phyloP scores from a whole-genome alignment of 2,888 invertebrate species.

The Campaea margaritaria region DNA sequence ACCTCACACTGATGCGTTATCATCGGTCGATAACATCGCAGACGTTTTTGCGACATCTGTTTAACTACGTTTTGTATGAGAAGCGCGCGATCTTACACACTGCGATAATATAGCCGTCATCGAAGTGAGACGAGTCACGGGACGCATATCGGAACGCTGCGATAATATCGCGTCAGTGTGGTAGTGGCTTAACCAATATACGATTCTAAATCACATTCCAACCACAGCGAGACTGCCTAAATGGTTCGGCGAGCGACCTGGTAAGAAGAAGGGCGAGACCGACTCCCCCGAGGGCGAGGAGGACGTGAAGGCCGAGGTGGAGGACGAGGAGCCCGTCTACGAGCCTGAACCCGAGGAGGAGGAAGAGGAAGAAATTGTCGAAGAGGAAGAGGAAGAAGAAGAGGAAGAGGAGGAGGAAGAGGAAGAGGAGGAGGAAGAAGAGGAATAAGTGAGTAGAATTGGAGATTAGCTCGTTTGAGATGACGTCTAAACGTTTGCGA shows the following conservation, averaged over 20 bases:
- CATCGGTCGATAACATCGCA: no score
- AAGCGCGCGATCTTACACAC: no score
- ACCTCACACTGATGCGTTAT: no score
- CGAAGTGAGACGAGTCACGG: no score
- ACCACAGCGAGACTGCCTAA: constrained; percentile 94
- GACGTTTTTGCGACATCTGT: no score
- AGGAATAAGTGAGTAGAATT: constrained; percentile 73
- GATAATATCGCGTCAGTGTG: no score
- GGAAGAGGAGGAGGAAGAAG: constrained; percentile 87
- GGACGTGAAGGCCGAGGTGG: constrained; percentile 91
- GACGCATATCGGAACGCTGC: no score
- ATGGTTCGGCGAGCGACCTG: constrained; percentile 98
- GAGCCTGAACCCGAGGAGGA: constrained; percentile 90
- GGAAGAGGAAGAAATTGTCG: constrained; percentile 91
- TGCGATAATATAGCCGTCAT: no score
- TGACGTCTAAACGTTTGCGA: no score
- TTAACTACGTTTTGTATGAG: no score
- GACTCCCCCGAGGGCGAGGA: constrained; percentile 97
- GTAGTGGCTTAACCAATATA: not conserved
- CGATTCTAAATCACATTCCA: not conserved
- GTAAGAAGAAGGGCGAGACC: constrained; percentile 95
- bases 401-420: constrained; percentile 87
- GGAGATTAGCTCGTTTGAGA: no score
- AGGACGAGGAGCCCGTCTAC: constrained; percentile 88
- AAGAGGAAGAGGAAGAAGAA: constrained; percentile 90